These are phyloP conservation scores for Parus major DNA, from an alignment of 2,113 vertebrate species.

Conservation along the genomic window DNA sequence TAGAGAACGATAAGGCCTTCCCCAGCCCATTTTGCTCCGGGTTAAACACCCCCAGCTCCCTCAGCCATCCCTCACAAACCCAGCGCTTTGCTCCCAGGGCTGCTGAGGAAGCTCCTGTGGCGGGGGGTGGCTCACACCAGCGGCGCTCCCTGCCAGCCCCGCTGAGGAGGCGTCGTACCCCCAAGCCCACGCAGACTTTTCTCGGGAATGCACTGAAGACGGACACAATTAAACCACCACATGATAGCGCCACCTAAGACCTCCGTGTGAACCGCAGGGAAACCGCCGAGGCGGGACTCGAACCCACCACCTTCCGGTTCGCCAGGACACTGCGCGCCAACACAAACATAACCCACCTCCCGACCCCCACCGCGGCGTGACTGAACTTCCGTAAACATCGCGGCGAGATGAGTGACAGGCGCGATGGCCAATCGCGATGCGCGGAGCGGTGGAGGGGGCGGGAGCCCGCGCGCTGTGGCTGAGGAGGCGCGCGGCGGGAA, in stretches of 20 bases:
- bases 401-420: not conserved
- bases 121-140: accelerated
- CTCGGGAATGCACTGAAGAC: accelerated
- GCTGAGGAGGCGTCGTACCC: accelerated
- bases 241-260: accelerated
- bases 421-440: accelerated
- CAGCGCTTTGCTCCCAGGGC: too few relatives aligned
- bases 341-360: accelerated
- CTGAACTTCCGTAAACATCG: not conserved
- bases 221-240: accelerated
- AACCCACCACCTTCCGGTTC: accelerated
- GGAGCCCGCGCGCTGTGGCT: accelerated
- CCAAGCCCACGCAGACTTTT: not conserved
- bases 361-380: accelerated
- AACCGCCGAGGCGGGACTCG: accelerated
- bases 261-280: accelerated
- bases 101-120: not conserved
- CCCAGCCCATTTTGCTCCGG: not conserved
- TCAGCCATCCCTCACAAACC: not conserved
- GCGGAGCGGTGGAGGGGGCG: accelerated
- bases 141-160: accelerated
- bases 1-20: accelerated
- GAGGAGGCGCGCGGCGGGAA: not conserved
- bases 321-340: accelerated
- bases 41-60: not conserved